phyloP scores from a whole-genome alignment of 2,888 invertebrate genomes.

The Liodrosophila aerea region DNA sequence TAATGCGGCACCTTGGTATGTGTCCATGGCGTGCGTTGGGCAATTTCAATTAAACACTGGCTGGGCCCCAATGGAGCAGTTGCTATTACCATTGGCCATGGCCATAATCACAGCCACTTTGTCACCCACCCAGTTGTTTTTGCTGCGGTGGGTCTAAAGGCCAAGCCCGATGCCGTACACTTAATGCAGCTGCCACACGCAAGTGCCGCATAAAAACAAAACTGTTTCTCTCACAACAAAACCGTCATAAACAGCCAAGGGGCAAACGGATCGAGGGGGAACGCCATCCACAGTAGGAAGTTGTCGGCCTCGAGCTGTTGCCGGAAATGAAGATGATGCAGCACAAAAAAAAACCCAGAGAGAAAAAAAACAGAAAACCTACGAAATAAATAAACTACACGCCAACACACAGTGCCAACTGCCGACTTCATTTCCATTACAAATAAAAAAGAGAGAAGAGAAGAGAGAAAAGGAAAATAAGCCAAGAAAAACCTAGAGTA shows the following conservation, averaged over 20 bases:
- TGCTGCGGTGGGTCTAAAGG: slow-evolving; percentile 43
- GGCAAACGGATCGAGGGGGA: neutral
- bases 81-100: slow-evolving; percentile 35
- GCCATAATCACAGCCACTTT: slow-evolving; percentile 73
- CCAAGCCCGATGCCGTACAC: slow-evolving; percentile 25
- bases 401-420: slow-evolving; percentile 24
- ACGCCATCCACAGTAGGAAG: slow-evolving; percentile 46
- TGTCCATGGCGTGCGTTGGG: slow-evolving; percentile 72
- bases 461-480: neutral
- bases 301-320: slow-evolving; percentile 61
- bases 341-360: slow-evolving; percentile 60
- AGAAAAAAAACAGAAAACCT: slow-evolving; percentile 29
- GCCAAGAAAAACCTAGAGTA: neutral
- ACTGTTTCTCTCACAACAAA: slow-evolving; percentile 48
- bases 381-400: slow-evolving; percentile 73
- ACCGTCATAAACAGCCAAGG: neutral
- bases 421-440: slow-evolving; percentile 12
- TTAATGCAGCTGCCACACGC: slow-evolving; percentile 75
- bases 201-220: slow-evolving; percentile 72
- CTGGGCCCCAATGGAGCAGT: neutral
- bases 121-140: slow-evolving; percentile 69
- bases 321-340: slow-evolving; percentile 79
- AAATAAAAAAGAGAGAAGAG: too few relatives aligned
- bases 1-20: slow-evolving; percentile 76
- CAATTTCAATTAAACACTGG: slow-evolving; percentile 72